Evolutionary conservation across 2,888 invertebrate species (phyloP).

Genomic region (Pollenia griseotomentosa): DNA sequence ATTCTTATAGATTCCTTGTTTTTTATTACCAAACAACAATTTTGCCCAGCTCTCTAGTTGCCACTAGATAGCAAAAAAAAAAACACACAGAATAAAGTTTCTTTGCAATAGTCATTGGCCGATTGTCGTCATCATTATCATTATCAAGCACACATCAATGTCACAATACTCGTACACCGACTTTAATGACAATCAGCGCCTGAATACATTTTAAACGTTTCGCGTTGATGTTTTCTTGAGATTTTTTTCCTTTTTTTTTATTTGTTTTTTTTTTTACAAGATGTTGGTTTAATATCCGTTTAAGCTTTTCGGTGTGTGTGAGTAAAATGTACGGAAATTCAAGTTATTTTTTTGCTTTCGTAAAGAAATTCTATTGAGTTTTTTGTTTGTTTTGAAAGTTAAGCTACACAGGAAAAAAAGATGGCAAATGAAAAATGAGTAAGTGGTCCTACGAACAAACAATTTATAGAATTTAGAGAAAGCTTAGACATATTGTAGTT

Average conservation of each 20-base stretch:
- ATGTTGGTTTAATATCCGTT: conserved; percentile 64
- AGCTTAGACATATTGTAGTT: not conserved
- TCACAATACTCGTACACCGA: conserved; percentile 62
- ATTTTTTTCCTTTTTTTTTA: not conserved
- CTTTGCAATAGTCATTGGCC: conserved; percentile 48
- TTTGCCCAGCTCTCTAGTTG: conserved; percentile 1
- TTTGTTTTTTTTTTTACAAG: conserved; percentile 6
- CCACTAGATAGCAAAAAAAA: conserved; percentile 21
- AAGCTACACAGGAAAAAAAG: conserved; percentile 14
- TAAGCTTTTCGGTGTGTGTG: conserved; percentile 33
- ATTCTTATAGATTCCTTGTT: conserved; percentile 18
- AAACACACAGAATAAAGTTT: not conserved
- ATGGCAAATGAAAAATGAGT: not conserved
- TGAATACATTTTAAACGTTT: conserved; percentile 69
- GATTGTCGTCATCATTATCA: conserved; percentile 69
- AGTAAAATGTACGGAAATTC: conserved; percentile 48
- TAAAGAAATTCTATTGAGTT: conserved; percentile 42
- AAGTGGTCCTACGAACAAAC: no score
- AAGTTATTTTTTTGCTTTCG: conserved; percentile 13
- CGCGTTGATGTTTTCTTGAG: conserved; percentile 48
- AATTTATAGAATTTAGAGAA: no score
- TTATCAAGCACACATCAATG: conserved; percentile 70
- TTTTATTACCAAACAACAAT: conserved; percentile 26
- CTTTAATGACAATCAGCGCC: conserved; percentile 68
- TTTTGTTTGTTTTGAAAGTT: not conserved